Evolutionary conservation across 2,113 vertebrate species (phyloP).

Genomic region (Chamaetylas fuelleborni): DNA sequence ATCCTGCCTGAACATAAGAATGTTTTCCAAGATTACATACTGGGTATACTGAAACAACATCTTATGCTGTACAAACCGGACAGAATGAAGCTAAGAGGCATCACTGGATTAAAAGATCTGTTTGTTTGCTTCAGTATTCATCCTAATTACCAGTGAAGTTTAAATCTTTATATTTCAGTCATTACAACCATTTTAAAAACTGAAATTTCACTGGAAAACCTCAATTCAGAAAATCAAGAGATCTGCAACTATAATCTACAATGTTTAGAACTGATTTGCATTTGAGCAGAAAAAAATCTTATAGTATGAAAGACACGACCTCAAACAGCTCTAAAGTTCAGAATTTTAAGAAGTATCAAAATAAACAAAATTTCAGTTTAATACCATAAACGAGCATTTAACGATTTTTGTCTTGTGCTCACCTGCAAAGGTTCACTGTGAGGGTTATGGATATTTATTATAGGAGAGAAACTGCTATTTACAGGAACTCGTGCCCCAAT

Average conservation of each 20-base stretch:
- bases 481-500: slow-evolving; percentile 96
- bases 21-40: not conserved
- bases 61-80: not conserved
- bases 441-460: slow-evolving; percentile 97
- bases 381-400: not conserved
- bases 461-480: slow-evolving; percentile 98
- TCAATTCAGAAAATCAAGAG: not conserved
- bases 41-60: not conserved
- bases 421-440: slow-evolving; percentile 98
- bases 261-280: not conserved
- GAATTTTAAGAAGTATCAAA: not conserved
- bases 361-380: not conserved
- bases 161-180: not conserved
- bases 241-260: not conserved
- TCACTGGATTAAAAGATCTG: not conserved
- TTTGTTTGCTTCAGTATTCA: not conserved
- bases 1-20: not conserved
- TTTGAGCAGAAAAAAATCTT: not conserved
- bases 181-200: not conserved
- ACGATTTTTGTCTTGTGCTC: not conserved
- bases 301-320: not conserved
- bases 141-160: not conserved
- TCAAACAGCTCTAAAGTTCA: not conserved
- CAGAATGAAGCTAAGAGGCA: not conserved
- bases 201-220: not conserved